Evolutionary conservation across 2,797 vertebrate genomes (phyloP), one percentile per base, ranked within the genome.

Genomic region (Gobio occitaniae): DNA sequence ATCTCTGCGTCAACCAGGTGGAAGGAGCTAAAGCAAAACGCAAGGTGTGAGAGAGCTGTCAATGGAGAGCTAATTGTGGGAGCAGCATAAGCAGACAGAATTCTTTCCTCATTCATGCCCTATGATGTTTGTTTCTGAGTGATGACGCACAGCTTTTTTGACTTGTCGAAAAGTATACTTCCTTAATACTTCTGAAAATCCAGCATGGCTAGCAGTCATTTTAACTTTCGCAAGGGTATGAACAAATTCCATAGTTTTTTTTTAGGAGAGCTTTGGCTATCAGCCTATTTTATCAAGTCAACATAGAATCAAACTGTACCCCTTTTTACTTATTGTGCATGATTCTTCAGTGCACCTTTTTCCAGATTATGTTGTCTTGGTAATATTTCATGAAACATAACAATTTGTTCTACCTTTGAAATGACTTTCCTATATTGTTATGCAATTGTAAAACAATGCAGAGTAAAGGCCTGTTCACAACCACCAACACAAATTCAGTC

Each of bases 221-320:
- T 47, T 32, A 36, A 56, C 16, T 59, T 72, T 9, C 9, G 11
- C 16, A 82, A 82, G 25, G 19, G 21, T 36, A 29, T 61, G 16
- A 80, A 68, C 44, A 80, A 66, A 80, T 52, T 21, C 17, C n/a
- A n/a, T 25, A 3, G 9, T 32, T 52, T 70, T 32, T 78, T 5
- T 8, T 4, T 9, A 41, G 29, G 13, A 84, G 32, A 10, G 36
- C 50, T 77, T 48, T 88, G 69, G 65, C 52, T 16, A 48, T n/a
- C 25, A 68, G 48, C 76, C 77, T 63, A 52, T 77, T 83, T 80
- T 70, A 85, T 82, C 71, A 76, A 72, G 11, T 36, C 17, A 50
- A 52, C 12, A 54, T 36, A 11, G 6, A 16, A 21, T 80, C 11
- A 68, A 38, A 38, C 56, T 19, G 1, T 19, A 32, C 36, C 21